Evolutionary conservation across 2,797 vertebrate genomes (phyloP).

Genomic region (Leptoclinus maculatus): DNA sequence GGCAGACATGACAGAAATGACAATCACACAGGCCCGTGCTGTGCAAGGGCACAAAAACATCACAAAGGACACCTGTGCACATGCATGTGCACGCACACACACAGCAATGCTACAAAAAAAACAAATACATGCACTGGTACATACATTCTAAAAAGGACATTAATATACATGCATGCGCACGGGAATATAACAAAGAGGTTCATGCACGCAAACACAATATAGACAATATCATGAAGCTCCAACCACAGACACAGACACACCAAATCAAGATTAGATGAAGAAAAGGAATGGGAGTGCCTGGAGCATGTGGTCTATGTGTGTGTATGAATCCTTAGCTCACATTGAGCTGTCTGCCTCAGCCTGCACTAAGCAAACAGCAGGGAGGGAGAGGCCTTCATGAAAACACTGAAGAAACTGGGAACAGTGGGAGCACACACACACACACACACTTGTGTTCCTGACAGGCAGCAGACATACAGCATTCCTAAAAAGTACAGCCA

Average conservation of each 20-base stretch:
- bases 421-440: constrained; percentile 45
- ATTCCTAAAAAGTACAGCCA: constrained; percentile 62
- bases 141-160: neutral
- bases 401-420: constrained; percentile 66
- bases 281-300: constrained; percentile 42
- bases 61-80: constrained; percentile 47
- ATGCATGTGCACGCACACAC: neutral
- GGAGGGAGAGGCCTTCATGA: constrained; percentile 67
- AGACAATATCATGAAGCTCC: constrained; percentile 24
- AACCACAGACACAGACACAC: constrained; percentile 17
- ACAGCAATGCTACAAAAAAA: neutral
- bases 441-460: constrained; percentile 49
- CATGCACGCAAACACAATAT: constrained; percentile 4
- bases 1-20: constrained; percentile 73
- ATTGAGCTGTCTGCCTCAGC: constrained; percentile 67
- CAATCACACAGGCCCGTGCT: constrained; percentile 58
- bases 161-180: neutral
- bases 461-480: constrained; percentile 62
- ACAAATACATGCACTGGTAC: constrained; percentile 4
- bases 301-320: constrained; percentile 18
- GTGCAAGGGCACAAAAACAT: constrained; percentile 54
- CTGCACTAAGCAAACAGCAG: constrained; percentile 73
- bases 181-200: neutral
- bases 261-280: constrained; percentile 46
- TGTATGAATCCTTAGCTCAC: constrained; percentile 55